These are phyloP conservation scores for Scaptomyza reducta DNA, from an alignment of 2,888 invertebrate species.

Conservation along the genomic window DNA sequence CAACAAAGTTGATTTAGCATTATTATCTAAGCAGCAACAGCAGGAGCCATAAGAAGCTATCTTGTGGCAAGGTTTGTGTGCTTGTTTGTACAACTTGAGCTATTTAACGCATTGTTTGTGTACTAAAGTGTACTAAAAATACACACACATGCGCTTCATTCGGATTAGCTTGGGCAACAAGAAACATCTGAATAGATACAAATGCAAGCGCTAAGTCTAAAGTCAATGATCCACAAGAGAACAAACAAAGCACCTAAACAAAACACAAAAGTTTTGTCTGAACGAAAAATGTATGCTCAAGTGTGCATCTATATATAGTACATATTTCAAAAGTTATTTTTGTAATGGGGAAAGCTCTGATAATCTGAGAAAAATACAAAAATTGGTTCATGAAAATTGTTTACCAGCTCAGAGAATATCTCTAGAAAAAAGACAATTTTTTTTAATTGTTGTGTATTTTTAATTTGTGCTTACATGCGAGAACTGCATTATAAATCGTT, in stretches of 20 bases:
- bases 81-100: constrained; percentile 29
- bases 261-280: neutral
- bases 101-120: constrained; percentile 39
- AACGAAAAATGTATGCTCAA: neutral
- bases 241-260: neutral
- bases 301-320: neutral
- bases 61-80: constrained; percentile 6
- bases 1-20: constrained; percentile 22
- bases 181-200: constrained; percentile 10
- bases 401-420: neutral
- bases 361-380: neutral
- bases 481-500: constrained; percentile 19
- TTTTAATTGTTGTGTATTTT: neutral
- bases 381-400: neutral
- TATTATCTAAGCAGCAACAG: constrained; percentile 13
- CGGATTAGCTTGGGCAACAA: constrained; percentile 13
- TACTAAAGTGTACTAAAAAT: neutral
- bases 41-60: constrained; percentile 6
- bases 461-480: constrained; percentile 5
- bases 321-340: neutral
- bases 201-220: constrained; percentile 26
- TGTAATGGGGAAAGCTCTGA: neutral
- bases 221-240: constrained; percentile 19
- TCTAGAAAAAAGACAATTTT: neutral
- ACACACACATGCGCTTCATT: neutral